Evolutionary conservation across 2,888 invertebrate genomes (phyloP).

Genomic region (Dione juno): DNA sequence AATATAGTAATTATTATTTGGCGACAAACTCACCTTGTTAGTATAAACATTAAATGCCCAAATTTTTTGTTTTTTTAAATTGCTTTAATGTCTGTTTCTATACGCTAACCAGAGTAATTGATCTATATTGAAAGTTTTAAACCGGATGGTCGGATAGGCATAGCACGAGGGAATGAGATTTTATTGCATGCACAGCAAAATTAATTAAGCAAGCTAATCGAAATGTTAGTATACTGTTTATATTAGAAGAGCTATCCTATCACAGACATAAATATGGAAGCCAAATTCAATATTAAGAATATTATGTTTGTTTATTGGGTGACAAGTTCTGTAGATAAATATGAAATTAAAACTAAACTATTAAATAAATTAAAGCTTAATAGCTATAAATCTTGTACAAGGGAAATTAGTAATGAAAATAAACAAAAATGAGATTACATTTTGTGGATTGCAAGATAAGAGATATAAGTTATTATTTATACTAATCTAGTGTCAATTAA

Average conservation of each 20-base stretch:
- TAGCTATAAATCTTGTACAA: no score
- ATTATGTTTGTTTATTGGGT: not conserved
- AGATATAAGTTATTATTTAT: no score
- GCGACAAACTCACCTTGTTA: not conserved
- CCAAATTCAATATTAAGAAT: not conserved
- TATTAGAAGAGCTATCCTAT: not conserved
- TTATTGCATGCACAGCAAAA: slow-evolving; percentile 13
- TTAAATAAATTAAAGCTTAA: no score
- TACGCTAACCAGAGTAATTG: not conserved
- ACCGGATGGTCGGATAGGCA: not conserved
- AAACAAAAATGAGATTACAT: no score
- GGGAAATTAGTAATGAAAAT: no score
- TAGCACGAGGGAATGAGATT: not conserved
- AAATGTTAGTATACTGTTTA: not conserved
- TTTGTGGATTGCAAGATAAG: no score
- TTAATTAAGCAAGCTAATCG: slow-evolving; percentile 14
- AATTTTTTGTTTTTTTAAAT: no score
- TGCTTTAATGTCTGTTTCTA: not conserved
- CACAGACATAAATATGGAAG: not conserved
- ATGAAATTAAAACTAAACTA: no score
- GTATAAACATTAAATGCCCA: not conserved
- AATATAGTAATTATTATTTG: not conserved
- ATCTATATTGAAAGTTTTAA: slow-evolving; percentile 11
- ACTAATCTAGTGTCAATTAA: no score
- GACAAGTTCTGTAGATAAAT: not conserved